Evolutionary conservation across 2,888 invertebrate species (phyloP).

Genomic region (Dynastes tityus): DNA sequence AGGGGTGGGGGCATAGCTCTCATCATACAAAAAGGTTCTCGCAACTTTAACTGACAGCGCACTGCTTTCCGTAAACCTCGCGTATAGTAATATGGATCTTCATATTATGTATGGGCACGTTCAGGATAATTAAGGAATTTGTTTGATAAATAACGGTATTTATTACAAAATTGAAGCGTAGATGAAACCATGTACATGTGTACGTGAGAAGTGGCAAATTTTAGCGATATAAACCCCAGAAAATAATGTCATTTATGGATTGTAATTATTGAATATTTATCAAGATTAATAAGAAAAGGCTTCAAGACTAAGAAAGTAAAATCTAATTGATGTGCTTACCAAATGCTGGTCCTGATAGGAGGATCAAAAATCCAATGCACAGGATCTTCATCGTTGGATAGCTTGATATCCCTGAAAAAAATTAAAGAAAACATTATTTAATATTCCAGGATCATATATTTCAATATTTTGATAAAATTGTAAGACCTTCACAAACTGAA

Average conservation of each 20-base stretch:
- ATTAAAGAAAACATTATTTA: neutral
- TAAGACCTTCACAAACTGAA: no score
- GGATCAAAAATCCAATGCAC: neutral
- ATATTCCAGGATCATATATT: no score
- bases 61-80: neutral
- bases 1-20: neutral
- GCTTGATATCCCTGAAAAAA: constrained; percentile 4
- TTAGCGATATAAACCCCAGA: neutral
- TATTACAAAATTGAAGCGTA: constrained; percentile 18
- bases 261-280: neutral
- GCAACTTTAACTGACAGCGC: neutral
- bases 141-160: constrained; percentile 31
- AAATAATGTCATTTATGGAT: no score
- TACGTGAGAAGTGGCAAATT: neutral
- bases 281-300: neutral
- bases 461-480: no score
- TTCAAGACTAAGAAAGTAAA: no score
- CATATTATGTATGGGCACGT: constrained; percentile 32
- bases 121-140: constrained; percentile 36
- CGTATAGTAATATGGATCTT: neutral
- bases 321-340: neutral
- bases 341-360: neutral
- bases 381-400: constrained; percentile 11
- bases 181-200: neutral
- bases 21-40: constrained; percentile 23